Evolutionary conservation across 1,140 invertebrate genomes (phyloP), one percentile per base, ranked within the genome.

Genomic region (Dendroctonus valens): DNA sequence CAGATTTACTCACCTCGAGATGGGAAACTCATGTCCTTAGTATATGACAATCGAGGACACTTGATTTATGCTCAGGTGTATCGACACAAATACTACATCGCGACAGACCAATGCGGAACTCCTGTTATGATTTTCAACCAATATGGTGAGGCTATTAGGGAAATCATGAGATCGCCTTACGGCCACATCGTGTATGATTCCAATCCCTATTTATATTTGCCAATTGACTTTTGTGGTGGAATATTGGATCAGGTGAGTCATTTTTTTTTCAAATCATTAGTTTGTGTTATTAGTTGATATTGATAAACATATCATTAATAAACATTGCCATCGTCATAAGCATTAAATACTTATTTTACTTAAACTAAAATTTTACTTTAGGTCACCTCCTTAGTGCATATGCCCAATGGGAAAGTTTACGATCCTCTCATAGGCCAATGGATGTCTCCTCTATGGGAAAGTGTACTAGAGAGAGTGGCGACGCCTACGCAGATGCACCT

Each of bases 81-180:
- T 71, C 82, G 92, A 5, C 90, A 94, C 75, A 95, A 95, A 77
- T 97, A 96, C 80, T 98, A 97, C 75, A 91, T 98, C 8, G 94
- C 94, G 8, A 95, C 92, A 3, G 96, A 98, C 80, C 93, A 96
- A 74, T 94, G 92, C 76, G 94, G 94, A 38, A 96, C 94, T 0
- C 95, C 96, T 0, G 84, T 97, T 0, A 94, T 96, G 86, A 88
- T 98, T 6, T 97, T 97, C 79, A 96, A 96, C 79, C 90, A 94
- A 72, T 93, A 96, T 70, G 96, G 96, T 9, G 90, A 94, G 80
- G 90, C 93, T 0, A 92, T 97, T 8, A 84, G 95, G 59, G 93
- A 97, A 83, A 92, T 98, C 50, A 92, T 92, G 86, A 86, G 95
- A 68, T 94, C 92, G n/a, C 96, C 96, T 0, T 96, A 94, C 71